phyloP scores from a whole-genome alignment of 2,888 invertebrate genomes.

The Apoderus coryli region DNA sequence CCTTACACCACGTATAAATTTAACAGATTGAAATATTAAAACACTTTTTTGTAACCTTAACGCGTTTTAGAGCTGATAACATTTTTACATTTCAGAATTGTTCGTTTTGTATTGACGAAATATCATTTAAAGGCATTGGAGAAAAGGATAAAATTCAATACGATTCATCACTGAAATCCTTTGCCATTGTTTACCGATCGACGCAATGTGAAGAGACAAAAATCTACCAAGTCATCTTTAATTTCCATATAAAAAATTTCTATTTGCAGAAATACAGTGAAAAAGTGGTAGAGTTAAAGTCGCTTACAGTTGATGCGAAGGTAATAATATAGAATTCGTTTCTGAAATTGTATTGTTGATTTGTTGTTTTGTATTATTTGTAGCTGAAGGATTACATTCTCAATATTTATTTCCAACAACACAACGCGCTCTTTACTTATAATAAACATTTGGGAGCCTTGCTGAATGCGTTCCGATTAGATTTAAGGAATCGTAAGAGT shows the following conservation, averaged over 20 bases:
- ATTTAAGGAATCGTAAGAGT: too few species aligned
- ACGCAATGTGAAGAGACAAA: constrained; percentile 22
- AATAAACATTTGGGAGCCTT: too few species aligned
- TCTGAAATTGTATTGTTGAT: constrained; percentile 7
- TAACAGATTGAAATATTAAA: too few species aligned
- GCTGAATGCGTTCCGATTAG: too few species aligned
- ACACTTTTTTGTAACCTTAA: too few species aligned
- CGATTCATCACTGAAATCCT: constrained; percentile 38
- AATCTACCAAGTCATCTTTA: constrained; percentile 45
- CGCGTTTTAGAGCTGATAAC: too few species aligned
- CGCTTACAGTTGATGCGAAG: constrained; percentile 49
- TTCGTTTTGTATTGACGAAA: constrained; percentile 52
- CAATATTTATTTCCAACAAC: constrained; percentile 51
- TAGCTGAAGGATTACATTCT: constrained; percentile 47
- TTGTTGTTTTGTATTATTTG: constrained; percentile 15
- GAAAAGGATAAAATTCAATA: constrained; percentile 56
- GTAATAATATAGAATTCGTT: constrained; percentile 26
- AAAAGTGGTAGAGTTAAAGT: constrained; percentile 40
- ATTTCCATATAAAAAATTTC: constrained; percentile 47
- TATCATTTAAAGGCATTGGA: constrained; percentile 51
- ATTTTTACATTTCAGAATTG: constrained; percentile 43
- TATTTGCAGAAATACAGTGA: constrained; percentile 45
- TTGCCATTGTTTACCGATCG: constrained; percentile 26
- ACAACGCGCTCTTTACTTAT: constrained; percentile 54
- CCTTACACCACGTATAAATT: too few species aligned